Evolutionary conservation across 1,140 invertebrate species (phyloP), one percentile per base, ranked within the genome.

Genomic region (Chlorops oryzae): DNA sequence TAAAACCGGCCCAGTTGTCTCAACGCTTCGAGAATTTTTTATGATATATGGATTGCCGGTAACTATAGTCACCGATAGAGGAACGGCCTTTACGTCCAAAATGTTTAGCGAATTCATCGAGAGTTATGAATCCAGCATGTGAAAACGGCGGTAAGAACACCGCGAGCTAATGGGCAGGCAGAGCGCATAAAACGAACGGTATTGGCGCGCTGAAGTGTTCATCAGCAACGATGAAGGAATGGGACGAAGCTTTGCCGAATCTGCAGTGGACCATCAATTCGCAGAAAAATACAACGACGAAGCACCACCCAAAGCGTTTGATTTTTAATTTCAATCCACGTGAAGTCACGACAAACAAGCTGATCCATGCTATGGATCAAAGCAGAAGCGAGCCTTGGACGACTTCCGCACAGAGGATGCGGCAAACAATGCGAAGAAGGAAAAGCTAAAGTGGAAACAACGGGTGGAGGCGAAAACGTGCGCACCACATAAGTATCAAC

Each of bases 41-140:
- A n/a, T n/a, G n/a, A n/a, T n/a, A n/a, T n/a, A n/a, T n/a, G n/a
- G n/a, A n/a, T n/a, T n/a, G n/a, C n/a, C n/a, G n/a, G n/a, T n/a
- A n/a, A n/a, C n/a, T n/a, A n/a, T n/a, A n/a, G n/a, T n/a, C n/a
- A n/a, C 51, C 0, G 72, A 74, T 25, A 35, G 59, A 51, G 70
- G 69, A 7, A 59, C 55, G 20, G 43, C 57, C 10, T 73, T 70
- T 41, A 64, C 60, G 0, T 50, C 59, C 0, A 56, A 61, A 23
- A 12, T 46, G 7, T 65, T 72, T 38, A 24, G 47, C 21, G 43
- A 61, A 7, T 59, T 63, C 37, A 57, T 58, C 34, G 22, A 44
- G 10, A 21, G 55, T 13, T 40, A 61, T 7, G 50, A 1, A 61
- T 72, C 15, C 52, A 47, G 28, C 60, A 67, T n/a, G 38, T 63